phyloP scores from a whole-genome alignment of 2,888 invertebrate species.

The Zeuzera pyrina region DNA sequence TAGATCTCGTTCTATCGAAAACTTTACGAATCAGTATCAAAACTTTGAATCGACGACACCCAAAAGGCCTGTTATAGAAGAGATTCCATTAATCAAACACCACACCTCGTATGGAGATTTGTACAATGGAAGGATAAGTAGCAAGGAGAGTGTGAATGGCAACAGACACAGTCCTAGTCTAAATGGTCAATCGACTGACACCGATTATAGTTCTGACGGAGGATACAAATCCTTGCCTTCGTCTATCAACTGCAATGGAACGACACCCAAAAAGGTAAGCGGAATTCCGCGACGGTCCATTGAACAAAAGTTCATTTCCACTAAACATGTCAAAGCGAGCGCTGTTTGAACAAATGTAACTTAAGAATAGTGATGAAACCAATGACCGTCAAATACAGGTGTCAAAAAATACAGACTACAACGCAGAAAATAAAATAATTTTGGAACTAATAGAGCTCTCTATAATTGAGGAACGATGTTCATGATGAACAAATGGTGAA shows the following conservation, averaged over 20 bases:
- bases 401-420: no score
- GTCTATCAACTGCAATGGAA: constrained; percentile 53
- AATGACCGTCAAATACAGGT: no score
- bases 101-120: constrained; percentile 64
- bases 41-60: constrained; percentile 33
- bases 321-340: constrained; percentile 62
- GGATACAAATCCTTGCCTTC: constrained; percentile 69
- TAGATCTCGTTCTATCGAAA: constrained; percentile 65
- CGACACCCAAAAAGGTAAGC: constrained; percentile 57
- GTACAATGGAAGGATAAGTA: constrained; percentile 56
- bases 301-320: constrained; percentile 57
- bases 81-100: constrained; percentile 48
- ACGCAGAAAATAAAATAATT: no score
- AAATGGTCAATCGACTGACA: constrained; percentile 62
- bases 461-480: no score
- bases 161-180: constrained; percentile 55
- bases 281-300: constrained; percentile 64
- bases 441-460: no score
- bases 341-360: constrained; percentile 41
- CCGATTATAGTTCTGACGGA: constrained; percentile 67
- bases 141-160: constrained; percentile 57
- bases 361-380: no score
- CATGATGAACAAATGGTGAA: no score
- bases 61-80: constrained; percentile 44
- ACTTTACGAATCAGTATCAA: constrained; percentile 51